Evolutionary conservation across 2,113 vertebrate genomes (phyloP).

Genomic region (Xenopus borealis): DNA sequence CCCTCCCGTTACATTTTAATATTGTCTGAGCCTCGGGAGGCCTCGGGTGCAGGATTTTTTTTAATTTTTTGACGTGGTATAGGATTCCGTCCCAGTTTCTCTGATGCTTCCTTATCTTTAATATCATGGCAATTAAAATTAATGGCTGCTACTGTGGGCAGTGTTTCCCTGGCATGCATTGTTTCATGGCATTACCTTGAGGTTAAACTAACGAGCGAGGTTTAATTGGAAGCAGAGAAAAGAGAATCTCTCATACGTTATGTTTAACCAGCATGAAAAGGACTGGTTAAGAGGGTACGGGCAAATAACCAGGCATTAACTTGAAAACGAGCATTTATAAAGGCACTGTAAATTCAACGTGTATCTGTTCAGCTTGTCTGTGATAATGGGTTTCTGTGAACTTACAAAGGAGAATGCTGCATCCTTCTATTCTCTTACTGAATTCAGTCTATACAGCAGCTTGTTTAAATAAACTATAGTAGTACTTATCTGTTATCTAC

Average conservation of each 20-base stretch:
- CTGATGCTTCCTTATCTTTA: slow-evolving; percentile 99
- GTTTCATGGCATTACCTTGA: slow-evolving; percentile 99
- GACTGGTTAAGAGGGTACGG: slow-evolving; percentile 41
- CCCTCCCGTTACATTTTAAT: slow-evolving; percentile 91
- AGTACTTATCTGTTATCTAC: no score
- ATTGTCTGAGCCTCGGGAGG: slow-evolving; percentile 90
- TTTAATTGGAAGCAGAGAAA: slow-evolving; percentile 99
- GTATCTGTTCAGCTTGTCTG: no score
- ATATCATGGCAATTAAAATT: slow-evolving; percentile 99
- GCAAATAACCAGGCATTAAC: slow-evolving; percentile 53
- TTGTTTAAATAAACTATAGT: no score
- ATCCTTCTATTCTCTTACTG: no score
- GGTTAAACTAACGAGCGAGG: slow-evolving; percentile 99
- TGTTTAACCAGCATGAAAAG: slow-evolving; percentile 80
- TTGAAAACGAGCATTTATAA: slow-evolving; percentile 15
- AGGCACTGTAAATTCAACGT: neutral
- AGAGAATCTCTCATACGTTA: slow-evolving; percentile 89
- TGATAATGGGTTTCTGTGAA: no score
- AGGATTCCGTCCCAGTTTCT: slow-evolving; percentile 66
- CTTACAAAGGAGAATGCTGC: no score
- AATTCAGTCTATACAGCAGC: no score
- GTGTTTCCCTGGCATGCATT: slow-evolving; percentile 98
- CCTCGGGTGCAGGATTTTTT: slow-evolving; percentile 80
- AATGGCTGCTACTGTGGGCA: slow-evolving; percentile 98
- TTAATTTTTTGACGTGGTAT: slow-evolving; percentile 93